Evolutionary conservation across 2,888 invertebrate genomes (phyloP).

Genomic region (Oasisia sp.): DNA sequence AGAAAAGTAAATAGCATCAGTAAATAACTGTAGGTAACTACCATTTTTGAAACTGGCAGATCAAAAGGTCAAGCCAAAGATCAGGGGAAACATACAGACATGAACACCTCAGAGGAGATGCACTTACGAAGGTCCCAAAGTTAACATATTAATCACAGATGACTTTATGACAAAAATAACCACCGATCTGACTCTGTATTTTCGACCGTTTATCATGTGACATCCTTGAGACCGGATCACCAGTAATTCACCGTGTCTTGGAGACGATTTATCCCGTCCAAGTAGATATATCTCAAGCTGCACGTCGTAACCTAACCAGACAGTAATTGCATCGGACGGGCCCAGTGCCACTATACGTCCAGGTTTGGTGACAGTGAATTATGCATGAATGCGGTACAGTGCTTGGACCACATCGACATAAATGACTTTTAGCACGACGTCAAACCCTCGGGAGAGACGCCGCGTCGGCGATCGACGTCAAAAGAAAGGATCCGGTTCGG

Average conservation of each 20-base stretch:
- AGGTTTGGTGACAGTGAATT: constrained; percentile 2
- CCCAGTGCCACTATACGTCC: background rate
- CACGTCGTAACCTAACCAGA: background rate
- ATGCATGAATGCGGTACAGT: background rate
- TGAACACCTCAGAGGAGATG: background rate
- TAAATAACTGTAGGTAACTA: too few relatives aligned
- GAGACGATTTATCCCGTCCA: background rate
- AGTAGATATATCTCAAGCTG: background rate
- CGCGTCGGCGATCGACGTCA: background rate
- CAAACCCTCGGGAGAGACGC: background rate
- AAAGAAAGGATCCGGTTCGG: background rate
- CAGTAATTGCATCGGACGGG: background rate
- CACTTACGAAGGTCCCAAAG: background rate
- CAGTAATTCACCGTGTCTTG: background rate
- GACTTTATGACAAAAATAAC: background rate
- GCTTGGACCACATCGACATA: background rate
- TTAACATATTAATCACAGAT: background rate
- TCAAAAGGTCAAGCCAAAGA: too few relatives aligned
- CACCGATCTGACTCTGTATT: background rate
- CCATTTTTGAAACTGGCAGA: too few relatives aligned
- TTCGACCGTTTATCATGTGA: background rate
- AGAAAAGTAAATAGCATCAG: too few relatives aligned
- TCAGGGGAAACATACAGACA: too few relatives aligned
- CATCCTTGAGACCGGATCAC: background rate
- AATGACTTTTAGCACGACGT: background rate